Evolutionary conservation across 2,888 invertebrate species (phyloP).

Genomic region (Teleogryllus oceanicus): DNA sequence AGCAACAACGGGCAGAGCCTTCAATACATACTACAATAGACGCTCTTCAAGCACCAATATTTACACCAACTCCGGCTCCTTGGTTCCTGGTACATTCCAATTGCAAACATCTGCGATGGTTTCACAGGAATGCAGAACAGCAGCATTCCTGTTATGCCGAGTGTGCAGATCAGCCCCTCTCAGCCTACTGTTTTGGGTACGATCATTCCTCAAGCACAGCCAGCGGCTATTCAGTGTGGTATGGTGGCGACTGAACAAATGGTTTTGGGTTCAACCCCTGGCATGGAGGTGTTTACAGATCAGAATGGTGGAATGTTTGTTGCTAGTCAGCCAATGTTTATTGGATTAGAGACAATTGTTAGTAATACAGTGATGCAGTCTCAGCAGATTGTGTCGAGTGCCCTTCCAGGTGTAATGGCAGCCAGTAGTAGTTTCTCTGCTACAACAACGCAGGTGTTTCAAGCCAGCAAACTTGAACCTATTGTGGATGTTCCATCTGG

Average conservation of each 20-base stretch:
- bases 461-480: slow-evolving; percentile 80
- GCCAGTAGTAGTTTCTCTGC: slow-evolving; percentile 80
- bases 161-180: slow-evolving; percentile 41
- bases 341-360: slow-evolving; percentile 71
- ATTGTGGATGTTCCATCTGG: slow-evolving; percentile 64
- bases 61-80: slow-evolving; percentile 38
- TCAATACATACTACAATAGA: slow-evolving; percentile 71
- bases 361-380: slow-evolving; percentile 89
- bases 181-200: slow-evolving; percentile 56
- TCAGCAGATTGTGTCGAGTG: slow-evolving; percentile 77
- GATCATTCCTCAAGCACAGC: slow-evolving; percentile 53
- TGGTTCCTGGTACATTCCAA: slow-evolving; percentile 45
- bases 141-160: slow-evolving; percentile 46
- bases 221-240: slow-evolving; percentile 52
- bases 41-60: slow-evolving; percentile 51
- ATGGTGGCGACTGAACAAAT: slow-evolving; percentile 57
- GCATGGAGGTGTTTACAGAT: slow-evolving; percentile 62
- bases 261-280: slow-evolving; percentile 59
- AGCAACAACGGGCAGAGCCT: slow-evolving; percentile 70
- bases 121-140: slow-evolving; percentile 45
- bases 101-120: slow-evolving; percentile 46
- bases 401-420: slow-evolving; percentile 68
- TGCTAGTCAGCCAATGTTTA: slow-evolving; percentile 69
- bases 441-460: slow-evolving; percentile 78
- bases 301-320: slow-evolving; percentile 48